Evolutionary conservation across 2,113 vertebrate genomes (phyloP).

Genomic region (Phaethon lepturus): DNA sequence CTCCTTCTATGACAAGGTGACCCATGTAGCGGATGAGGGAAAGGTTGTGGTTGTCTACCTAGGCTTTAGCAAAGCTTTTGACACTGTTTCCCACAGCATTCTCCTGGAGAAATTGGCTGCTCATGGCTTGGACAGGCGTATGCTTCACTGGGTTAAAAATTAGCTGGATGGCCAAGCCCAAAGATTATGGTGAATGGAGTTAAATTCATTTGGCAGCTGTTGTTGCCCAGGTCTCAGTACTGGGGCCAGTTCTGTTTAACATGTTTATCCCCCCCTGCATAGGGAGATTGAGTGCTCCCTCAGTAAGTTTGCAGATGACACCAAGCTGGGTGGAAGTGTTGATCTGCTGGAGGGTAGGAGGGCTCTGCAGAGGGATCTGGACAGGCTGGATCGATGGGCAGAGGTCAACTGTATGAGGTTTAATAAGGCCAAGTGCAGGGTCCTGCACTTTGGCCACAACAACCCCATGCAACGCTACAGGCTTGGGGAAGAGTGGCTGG

Average conservation of each 20-base stretch:
- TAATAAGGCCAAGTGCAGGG: too few species aligned
- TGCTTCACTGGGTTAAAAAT: fast-evolving
- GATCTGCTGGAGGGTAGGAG: background rate
- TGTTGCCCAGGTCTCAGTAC: background rate
- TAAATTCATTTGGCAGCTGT: background rate
- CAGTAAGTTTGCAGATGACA: background rate
- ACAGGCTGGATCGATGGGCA: fast-evolving
- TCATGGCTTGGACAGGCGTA: fast-evolving
- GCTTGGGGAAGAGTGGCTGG: too few species aligned
- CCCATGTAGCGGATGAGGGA: fast-evolving
- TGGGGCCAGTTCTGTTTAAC: too few species aligned
- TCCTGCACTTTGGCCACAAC: too few species aligned
- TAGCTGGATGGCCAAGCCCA: fast-evolving
- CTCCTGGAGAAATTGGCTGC: background rate
- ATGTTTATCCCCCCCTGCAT: background rate
- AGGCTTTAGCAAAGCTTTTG: background rate
- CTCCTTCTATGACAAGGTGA: background rate
- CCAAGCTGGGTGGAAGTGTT: fast-evolving
- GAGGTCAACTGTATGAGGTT: background rate
- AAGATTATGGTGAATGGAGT: background rate
- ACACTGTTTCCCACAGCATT: background rate
- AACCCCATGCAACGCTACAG: too few species aligned
- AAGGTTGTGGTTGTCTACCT: background rate
- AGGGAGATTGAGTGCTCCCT: fast-evolving
- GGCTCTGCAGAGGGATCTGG: background rate